phyloP scores from a whole-genome alignment of 2,888 invertebrate genomes.

The Fragum sueziense region DNA sequence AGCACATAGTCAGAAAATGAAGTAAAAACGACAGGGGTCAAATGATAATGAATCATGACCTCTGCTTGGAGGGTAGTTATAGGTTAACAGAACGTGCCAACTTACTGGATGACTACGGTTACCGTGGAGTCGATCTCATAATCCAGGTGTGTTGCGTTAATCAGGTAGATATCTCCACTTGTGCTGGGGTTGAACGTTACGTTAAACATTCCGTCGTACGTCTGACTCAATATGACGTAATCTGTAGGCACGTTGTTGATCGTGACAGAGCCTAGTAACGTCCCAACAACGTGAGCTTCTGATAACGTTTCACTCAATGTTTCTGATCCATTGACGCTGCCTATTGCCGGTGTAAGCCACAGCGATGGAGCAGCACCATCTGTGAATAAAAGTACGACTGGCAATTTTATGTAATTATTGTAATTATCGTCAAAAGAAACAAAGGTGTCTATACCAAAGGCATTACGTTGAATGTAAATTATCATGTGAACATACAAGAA shows the following conservation, averaged over 20 bases:
- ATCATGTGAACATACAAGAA: no score
- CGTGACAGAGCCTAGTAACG: background rate
- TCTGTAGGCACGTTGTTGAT: conserved; percentile 6
- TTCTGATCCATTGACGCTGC: background rate
- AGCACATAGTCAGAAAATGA: no score
- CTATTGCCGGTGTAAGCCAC: background rate
- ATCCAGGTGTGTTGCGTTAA: background rate
- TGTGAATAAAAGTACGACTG: no score
- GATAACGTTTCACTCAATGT: background rate
- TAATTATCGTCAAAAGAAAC: no score
- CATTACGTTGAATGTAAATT: no score
- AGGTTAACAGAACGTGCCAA: no score
- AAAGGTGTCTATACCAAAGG: no score
- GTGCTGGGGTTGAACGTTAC: conserved; percentile 2
- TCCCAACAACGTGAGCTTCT: background rate
- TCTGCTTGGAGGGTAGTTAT: no score
- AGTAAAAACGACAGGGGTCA: no score
- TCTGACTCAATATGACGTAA: conserved; percentile 7
- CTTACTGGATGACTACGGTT: conserved; percentile 2
- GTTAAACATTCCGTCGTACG: conserved; percentile 13
- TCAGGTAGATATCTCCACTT: conserved; percentile 7
- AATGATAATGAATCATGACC: no score
- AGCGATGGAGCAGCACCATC: background rate
- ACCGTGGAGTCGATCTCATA: background rate
- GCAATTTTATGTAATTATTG: no score